These are phyloP conservation scores for Steinernema feltiae DNA, from an alignment of 1,140 invertebrate genomes.

Conservation along the genomic window DNA sequence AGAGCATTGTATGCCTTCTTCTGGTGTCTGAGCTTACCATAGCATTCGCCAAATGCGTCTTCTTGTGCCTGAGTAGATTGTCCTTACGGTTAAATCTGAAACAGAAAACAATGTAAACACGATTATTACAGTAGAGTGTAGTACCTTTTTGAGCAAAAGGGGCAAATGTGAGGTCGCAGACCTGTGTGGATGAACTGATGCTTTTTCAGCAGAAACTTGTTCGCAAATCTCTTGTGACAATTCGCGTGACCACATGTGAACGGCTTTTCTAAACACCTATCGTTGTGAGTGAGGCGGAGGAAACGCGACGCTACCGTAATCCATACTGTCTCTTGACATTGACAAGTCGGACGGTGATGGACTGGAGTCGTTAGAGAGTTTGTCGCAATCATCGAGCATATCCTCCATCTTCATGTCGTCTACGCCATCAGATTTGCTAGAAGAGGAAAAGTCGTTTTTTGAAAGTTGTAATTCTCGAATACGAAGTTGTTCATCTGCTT, in stretches of 20 bases:
- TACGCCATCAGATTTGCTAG: not conserved
- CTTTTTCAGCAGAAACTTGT: slow-evolving; percentile 57
- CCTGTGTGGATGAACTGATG: slow-evolving; percentile 57
- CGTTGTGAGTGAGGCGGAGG: not conserved
- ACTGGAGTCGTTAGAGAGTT: not conserved
- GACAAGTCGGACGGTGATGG: not conserved
- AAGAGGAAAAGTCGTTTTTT: too few relatives aligned
- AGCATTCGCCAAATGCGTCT: slow-evolving; percentile 47
- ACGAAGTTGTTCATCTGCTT: not conserved
- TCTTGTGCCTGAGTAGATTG: slow-evolving; percentile 53
- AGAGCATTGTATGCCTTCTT: slow-evolving; percentile 9
- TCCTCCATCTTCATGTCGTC: not conserved
- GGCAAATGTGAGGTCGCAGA: slow-evolving; percentile 50
- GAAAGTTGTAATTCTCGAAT: too few relatives aligned
- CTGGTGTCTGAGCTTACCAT: not conserved
- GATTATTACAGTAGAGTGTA: slow-evolving; percentile 9
- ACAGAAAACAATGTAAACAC: slow-evolving; percentile 10
- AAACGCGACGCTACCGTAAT: not conserved
- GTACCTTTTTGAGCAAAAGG: slow-evolving; percentile 44
- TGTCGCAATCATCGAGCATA: not conserved
- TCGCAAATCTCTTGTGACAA: slow-evolving; percentile 53
- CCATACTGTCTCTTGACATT: not conserved
- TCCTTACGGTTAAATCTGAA: slow-evolving; percentile 55
- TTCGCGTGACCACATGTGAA: slow-evolving; percentile 46
- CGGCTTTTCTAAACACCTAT: slow-evolving; percentile 46